A percentile compares a stretch with the other conserved stretches of the same genome.
Conservation (phyloP, 53 echinoderm and acorn worm genomes). For the Apostichopus leukothele region DNA sequence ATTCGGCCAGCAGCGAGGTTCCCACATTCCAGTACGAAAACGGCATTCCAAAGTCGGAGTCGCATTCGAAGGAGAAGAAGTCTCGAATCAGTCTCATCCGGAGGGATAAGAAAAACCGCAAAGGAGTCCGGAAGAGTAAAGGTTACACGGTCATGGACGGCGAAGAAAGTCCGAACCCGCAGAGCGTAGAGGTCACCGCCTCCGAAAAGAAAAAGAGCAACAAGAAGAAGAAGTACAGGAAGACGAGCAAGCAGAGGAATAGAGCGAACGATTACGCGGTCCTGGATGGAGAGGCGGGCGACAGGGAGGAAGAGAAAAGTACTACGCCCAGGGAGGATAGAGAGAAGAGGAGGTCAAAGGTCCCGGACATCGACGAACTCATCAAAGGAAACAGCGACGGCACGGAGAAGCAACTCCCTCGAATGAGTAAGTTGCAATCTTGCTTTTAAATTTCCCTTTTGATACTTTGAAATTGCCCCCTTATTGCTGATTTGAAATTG, state of each 20-base stretch:
- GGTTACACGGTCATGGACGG: neutral
- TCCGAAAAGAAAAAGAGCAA: conserved; percentile 49
- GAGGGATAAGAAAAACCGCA: conserved; percentile 55
- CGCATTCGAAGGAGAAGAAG: conserved; percentile 83
- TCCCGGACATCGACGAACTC: conserved; percentile 59
- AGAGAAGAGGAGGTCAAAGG: conserved; percentile 48
- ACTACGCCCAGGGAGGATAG: conserved; percentile 50
- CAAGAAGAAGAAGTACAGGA: conserved; percentile 52
- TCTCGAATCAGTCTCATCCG: conserved; percentile 78
- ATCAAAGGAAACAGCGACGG: conserved; percentile 52
- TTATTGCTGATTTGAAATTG: no score
- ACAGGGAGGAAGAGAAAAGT: conserved; percentile 1
- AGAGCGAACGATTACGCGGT: conserved; percentile 51
- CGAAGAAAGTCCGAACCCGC: neutral
- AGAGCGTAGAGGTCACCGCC: neutral
- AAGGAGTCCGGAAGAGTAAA: conserved; percentile 13
- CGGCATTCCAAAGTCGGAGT: conserved; percentile 91
- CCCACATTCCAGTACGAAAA: conserved; percentile 70
- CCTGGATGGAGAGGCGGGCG: conserved; percentile 21
- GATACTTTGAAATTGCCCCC: no score
- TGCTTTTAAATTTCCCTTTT: no score
- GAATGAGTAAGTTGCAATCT: conserved; percentile 65
- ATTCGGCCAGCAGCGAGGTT: conserved; percentile 70
- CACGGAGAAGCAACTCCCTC: conserved; percentile 64
- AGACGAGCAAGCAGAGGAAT: conserved; percentile 47